Evolutionary conservation across 2,797 vertebrate species (phyloP).

Genomic region (Notoglanidium macrostoma): DNA sequence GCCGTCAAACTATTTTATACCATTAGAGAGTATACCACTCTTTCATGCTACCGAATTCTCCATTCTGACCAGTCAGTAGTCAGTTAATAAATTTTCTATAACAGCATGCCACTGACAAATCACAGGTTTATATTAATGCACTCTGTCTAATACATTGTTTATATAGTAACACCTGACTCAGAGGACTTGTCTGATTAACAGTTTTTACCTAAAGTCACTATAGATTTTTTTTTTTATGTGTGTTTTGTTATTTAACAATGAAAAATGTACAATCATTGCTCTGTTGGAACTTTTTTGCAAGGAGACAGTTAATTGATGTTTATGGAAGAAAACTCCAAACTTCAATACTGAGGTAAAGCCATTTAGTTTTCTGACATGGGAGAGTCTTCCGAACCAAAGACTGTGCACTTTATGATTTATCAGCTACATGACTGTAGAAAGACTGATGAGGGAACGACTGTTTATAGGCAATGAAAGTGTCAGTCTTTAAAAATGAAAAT

Average conservation of each 20-base stretch:
- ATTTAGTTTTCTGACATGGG: neutral
- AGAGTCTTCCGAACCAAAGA: neutral
- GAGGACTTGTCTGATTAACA: neutral
- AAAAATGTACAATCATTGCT: neutral
- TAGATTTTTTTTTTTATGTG: no score
- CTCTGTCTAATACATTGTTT: neutral
- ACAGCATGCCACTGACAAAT: neutral
- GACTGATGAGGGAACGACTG: neutral
- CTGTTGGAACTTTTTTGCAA: neutral
- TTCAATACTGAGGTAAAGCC: neutral
- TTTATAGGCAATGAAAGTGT: neutral
- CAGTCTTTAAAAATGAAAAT: neutral
- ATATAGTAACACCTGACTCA: neutral
- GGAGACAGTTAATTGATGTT: neutral
- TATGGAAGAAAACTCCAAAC: neutral
- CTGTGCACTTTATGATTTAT: neutral
- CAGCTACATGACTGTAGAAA: neutral
- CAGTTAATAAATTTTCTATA: neutral
- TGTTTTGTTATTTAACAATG: neutral
- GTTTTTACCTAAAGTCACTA: no score
- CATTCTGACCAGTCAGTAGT: neutral
- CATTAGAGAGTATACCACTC: no score
- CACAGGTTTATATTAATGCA: neutral
- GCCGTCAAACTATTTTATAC: constrained; percentile 2
- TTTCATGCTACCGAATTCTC: neutral